A percentile compares a stretch with the other conserved stretches of the same genome.
Conservation (phyloP, 2,888 invertebrate species). For the Tenthredo mesomela region DNA sequence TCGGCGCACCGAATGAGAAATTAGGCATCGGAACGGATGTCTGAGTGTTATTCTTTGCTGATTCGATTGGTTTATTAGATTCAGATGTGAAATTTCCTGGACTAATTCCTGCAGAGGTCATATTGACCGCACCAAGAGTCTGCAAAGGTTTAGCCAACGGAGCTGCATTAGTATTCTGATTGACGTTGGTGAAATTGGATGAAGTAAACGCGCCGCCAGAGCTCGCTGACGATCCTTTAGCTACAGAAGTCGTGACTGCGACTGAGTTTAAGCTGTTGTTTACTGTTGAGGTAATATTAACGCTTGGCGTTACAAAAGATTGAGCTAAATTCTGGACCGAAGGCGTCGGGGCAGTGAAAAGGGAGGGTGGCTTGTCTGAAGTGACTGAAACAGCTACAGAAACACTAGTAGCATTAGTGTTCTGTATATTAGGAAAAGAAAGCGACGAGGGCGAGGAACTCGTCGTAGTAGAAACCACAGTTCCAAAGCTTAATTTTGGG, state of each 20-base stretch:
- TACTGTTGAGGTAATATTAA: not conserved
- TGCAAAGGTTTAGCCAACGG: not conserved
- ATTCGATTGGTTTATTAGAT: constrained; percentile 16
- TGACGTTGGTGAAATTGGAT: not conserved
- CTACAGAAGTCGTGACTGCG: not conserved
- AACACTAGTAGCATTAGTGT: not conserved
- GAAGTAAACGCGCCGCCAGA: constrained; percentile 5
- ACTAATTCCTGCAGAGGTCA: not conserved
- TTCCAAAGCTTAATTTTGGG: constrained; percentile 33
- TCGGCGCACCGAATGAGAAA: constrained; percentile 8
- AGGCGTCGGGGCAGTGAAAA: not conserved
- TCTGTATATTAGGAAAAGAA: not conserved
- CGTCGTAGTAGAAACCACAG: not conserved
- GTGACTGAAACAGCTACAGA: not conserved
- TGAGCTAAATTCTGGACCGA: not conserved
- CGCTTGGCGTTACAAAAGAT: not conserved
- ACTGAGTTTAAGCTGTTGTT: constrained; percentile 1
- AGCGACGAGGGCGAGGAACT: not conserved
- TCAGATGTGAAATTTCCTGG: not conserved
- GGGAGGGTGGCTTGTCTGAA: not conserved
- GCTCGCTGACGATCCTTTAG: not conserved
- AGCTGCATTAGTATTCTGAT: not conserved
- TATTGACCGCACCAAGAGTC: not conserved
- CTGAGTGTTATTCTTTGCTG: not conserved
- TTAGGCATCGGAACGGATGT: constrained; percentile 34